Conservation (phyloP, 2,888 invertebrate genomes). For the Bruchidius siliquastri region DNA sequence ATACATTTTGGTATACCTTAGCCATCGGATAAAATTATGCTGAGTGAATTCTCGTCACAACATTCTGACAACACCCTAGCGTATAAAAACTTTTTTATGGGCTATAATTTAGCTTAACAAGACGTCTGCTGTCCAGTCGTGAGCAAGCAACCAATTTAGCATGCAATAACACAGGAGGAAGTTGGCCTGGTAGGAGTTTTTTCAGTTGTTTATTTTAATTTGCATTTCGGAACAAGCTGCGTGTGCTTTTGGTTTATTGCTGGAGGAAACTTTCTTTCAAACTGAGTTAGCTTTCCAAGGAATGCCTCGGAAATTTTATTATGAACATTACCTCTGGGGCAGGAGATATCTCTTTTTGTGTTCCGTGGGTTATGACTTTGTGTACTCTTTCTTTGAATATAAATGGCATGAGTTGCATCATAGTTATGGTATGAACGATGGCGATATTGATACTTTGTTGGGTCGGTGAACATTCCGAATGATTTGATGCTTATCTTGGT, state of each 20-base stretch:
- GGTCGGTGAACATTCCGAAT: too few relatives aligned
- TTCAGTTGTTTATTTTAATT: not conserved
- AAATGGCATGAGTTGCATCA: not conserved
- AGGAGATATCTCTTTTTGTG: not conserved
- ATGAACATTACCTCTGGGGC: not conserved
- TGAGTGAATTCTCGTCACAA: too few relatives aligned
- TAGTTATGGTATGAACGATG: not conserved
- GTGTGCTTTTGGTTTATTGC: not conserved
- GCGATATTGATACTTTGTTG: too few relatives aligned
- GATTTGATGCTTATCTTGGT: too few relatives aligned
- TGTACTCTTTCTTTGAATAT: not conserved
- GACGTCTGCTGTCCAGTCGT: not conserved
- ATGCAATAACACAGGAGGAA: not conserved
- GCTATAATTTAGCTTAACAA: not conserved
- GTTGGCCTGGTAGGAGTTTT: not conserved
- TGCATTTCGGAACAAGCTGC: not conserved
- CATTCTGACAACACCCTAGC: not conserved
- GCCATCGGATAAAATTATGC: too few relatives aligned
- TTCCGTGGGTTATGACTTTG: not conserved
- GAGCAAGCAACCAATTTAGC: not conserved
- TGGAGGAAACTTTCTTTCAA: not conserved
- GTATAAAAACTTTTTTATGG: not conserved
- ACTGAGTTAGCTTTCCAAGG: not conserved
- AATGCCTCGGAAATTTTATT: not conserved
- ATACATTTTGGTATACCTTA: too few relatives aligned